These are phyloP conservation scores for Aradophagus sp. DNA, from an alignment of 1,140 invertebrate species.

Conservation along the genomic window DNA sequence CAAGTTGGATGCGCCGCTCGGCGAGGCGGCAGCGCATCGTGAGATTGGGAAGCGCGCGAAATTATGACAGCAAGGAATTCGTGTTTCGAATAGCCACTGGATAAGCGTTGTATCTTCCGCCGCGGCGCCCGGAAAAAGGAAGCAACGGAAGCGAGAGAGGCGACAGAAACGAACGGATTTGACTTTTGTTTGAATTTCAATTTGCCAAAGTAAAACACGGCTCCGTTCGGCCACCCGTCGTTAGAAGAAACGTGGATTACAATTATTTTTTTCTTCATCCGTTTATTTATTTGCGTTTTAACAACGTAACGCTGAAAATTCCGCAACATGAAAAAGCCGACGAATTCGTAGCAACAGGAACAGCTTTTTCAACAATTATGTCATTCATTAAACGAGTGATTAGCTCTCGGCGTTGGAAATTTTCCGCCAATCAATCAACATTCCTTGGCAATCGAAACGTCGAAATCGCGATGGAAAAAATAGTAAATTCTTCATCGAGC, in stretches of 20 bases:
- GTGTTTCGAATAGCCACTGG: slow-evolving; percentile 23
- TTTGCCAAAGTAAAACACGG: no score
- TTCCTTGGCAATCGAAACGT: slow-evolving; percentile 11
- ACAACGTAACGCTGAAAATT: no score
- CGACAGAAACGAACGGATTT: not conserved
- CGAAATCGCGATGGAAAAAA: slow-evolving; percentile 22
- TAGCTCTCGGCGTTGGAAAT: slow-evolving; percentile 9
- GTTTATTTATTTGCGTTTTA: no score
- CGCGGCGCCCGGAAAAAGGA: not conserved
- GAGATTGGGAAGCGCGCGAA: slow-evolving; percentile 27
- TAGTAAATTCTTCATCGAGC: slow-evolving; percentile 19
- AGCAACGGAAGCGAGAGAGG: slow-evolving; percentile 1
- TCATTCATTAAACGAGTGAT: slow-evolving; percentile 8
- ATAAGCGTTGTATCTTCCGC: slow-evolving; percentile 31
- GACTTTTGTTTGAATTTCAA: no score
- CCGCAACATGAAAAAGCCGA: no score
- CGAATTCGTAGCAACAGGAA: no score
- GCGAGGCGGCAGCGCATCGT: slow-evolving; percentile 3
- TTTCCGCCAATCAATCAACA: slow-evolving; percentile 18
- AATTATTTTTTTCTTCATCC: no score
- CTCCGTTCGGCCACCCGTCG: no score
- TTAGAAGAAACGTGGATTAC: no score
- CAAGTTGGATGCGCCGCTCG: not conserved
- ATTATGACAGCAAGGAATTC: slow-evolving; percentile 36
- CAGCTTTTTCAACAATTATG: slow-evolving; percentile 2